Evolutionary conservation across 2,113 vertebrate species (phyloP), one percentile per base, ranked within the genome.

Genomic region (Nannospalax galili): DNA sequence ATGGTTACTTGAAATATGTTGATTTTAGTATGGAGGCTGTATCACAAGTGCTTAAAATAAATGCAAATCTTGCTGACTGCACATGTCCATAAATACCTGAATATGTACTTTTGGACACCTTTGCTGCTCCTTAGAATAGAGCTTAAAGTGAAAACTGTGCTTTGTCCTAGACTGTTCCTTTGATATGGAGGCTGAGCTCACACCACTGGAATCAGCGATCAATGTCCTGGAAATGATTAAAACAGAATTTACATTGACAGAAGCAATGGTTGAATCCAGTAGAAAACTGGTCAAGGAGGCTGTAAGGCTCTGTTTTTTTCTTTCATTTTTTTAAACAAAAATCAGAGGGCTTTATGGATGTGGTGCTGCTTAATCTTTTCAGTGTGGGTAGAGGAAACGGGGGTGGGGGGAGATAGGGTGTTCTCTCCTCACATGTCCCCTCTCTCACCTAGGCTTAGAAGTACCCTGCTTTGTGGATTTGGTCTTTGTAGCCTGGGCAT

Each of bases 191-290:
- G 95, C 97, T 0, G 97, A 98, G 3, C 85, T 98, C 56, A 98
- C 98, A 3, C 99, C 99, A 1, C 97, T 99, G 4, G 99, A 99
- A 94, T 99, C 99, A 0, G 99, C 99, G 0, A 95, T 99, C 5
- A 75, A 62, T 0, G 92, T 99, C 40, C 97, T 99, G 95, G 98
- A 99, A 91, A 88, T 95, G 12, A 98, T 99, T 42, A 97, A 65
- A 1, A 70, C 95, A 3, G 98, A 99, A 1, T 97, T 98, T 48
- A 94, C 84, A 1, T 80, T 99, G 81, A 72, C 98, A 1, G 97
- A 98, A 84, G 87, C 96, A 87, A 97, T 98, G 1, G 95, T 99
- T 3, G 97, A 99, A 56, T 95, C 97, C 6, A 80, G 99, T 86
- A 98, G 97, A 95, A 99, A 98, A 87, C 99, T 98, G 98, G 98